Conservation (phyloP, 53 echinoderm and acorn worm genomes). For the Crossaster papposus region DNA sequence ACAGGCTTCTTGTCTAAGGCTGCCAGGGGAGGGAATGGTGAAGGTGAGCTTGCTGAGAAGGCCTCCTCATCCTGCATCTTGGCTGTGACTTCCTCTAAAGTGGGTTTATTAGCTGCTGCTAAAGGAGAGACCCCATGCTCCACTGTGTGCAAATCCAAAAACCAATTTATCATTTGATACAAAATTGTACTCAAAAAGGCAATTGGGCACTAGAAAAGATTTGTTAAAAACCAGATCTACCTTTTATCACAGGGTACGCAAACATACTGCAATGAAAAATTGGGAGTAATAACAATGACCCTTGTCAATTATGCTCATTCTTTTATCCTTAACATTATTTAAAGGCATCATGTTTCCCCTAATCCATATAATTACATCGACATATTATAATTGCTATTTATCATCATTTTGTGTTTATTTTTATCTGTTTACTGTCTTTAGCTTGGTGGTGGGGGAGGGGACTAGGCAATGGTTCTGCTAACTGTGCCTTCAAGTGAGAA, state of each 20-base stretch:
- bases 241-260: too few relatives aligned
- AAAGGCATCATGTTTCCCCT: too few relatives aligned
- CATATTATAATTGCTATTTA: too few relatives aligned
- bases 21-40: constrained; percentile 15
- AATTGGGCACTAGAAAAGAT: too few relatives aligned
- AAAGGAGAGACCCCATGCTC: constrained; percentile 51
- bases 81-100: constrained; percentile 59
- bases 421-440: too few relatives aligned
- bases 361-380: too few relatives aligned
- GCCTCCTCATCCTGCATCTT: constrained; percentile 50
- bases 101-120: constrained; percentile 37
- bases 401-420: too few relatives aligned
- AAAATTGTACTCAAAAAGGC: background rate
- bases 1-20: constrained; percentile 7
- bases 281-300: too few relatives aligned
- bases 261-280: too few relatives aligned
- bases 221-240: too few relatives aligned
- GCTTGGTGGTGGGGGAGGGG: background rate
- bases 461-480: background rate
- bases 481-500: background rate
- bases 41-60: constrained; percentile 17
- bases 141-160: constrained; percentile 27
- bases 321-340: too few relatives aligned
- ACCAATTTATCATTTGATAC: background rate
- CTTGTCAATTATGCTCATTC: too few relatives aligned